Evolutionary conservation across 2,113 vertebrate species (phyloP).

Genomic region (Gallinago jamesoni): DNA sequence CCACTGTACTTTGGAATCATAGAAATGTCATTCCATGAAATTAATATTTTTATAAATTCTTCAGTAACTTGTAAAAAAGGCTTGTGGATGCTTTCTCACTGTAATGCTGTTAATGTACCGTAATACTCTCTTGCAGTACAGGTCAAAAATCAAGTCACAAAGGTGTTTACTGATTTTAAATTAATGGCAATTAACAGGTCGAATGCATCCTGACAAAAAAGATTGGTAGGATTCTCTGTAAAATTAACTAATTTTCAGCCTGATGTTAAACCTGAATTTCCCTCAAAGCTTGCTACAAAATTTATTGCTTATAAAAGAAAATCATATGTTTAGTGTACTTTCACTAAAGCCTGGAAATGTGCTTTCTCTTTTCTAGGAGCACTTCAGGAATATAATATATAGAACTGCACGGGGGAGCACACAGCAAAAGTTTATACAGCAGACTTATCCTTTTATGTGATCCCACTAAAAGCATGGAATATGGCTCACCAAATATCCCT

Average conservation of each 20-base stretch:
- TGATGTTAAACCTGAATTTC: background rate
- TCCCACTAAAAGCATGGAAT: slow-evolving; percentile 20
- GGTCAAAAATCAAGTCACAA: background rate
- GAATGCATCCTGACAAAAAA: background rate
- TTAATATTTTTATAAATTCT: background rate
- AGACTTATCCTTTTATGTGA: slow-evolving; percentile 21
- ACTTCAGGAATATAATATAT: background rate
- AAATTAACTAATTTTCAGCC: background rate
- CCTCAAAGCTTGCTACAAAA: background rate
- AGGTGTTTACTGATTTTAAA: background rate
- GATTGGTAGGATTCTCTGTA: background rate
- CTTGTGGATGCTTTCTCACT: background rate
- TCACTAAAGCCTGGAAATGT: background rate
- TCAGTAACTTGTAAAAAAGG: background rate
- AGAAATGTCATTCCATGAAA: background rate
- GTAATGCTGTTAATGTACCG: background rate
- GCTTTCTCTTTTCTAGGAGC: background rate
- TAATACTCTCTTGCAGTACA: background rate
- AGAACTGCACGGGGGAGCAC: background rate
- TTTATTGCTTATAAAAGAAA: background rate
- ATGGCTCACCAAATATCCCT: background rate
- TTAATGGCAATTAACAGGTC: background rate
- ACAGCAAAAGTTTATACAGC: background rate
- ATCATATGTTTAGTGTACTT: background rate
- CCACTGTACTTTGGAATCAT: background rate